A percentile compares a stretch with the other conserved stretches of the same genome.
phyloP scores from a whole-genome alignment of 1,140 invertebrate genomes.

The Penaeus indicus region DNA sequence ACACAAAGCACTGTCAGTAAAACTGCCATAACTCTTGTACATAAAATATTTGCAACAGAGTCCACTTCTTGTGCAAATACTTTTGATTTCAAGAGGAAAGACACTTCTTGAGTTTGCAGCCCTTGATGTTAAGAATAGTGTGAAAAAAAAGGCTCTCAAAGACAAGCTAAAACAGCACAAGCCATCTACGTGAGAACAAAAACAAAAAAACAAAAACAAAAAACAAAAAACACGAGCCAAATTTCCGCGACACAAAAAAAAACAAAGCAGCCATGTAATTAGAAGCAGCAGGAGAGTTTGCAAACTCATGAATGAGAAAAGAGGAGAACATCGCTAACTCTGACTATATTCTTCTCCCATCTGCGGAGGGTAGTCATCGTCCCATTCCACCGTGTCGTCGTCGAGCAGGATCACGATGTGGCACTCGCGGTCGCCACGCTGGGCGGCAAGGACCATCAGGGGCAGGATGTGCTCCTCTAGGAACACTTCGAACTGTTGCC shows the following conservation, averaged over 20 bases:
- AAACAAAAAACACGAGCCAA: neutral
- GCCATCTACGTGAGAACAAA: neutral
- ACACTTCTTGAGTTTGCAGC: too few species aligned
- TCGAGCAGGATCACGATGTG: conserved; percentile 96
- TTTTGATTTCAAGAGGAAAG: too few species aligned
- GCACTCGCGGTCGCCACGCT: conserved; percentile 89
- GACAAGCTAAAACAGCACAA: neutral
- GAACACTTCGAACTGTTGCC: conserved; percentile 96
- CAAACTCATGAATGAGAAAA: conserved; percentile 11
- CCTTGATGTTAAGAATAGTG: too few species aligned
- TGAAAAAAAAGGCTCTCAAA: too few species aligned
- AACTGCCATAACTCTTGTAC: too few species aligned
- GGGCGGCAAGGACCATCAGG: conserved; percentile 94
- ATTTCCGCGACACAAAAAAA: neutral
- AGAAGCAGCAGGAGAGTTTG: too few species aligned
- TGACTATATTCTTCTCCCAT: conserved; percentile 99
- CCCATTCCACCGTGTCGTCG: conserved; percentile 98
- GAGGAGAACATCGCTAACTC: conserved; percentile 75
- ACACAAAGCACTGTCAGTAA: too few species aligned
- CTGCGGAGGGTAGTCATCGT: conserved; percentile 97
- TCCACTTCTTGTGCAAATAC: too few species aligned
- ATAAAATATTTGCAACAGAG: too few species aligned
- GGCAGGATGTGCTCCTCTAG: conserved; percentile 96
- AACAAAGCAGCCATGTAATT: too few species aligned
- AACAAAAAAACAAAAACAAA: conserved; percentile 14